Conservation (phyloP, 2,113 vertebrate genomes). For the Tachycineta bicolor region DNA sequence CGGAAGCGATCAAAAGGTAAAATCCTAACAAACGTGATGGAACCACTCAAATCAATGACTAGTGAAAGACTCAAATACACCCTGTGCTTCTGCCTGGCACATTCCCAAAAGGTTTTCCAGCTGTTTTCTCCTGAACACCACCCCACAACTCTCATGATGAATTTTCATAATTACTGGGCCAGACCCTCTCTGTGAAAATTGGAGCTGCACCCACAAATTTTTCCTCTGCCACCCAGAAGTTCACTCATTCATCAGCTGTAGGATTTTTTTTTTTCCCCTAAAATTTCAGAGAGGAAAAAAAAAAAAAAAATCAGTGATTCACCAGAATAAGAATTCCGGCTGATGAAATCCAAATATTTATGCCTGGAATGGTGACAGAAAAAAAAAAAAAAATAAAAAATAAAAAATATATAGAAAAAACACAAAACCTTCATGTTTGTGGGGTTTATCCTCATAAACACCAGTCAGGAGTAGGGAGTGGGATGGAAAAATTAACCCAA, state of each 20-base stretch:
- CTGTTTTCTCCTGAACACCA: neutral
- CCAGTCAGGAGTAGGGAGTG: neutral
- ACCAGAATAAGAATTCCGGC: neutral
- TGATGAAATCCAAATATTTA: neutral
- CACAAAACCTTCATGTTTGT: neutral
- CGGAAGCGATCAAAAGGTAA: neutral
- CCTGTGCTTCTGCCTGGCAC: neutral
- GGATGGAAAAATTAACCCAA: neutral
- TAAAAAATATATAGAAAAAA: neutral
- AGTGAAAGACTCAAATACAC: neutral
- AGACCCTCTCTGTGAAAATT: neutral
- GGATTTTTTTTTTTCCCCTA: neutral
- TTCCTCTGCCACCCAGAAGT: neutral
- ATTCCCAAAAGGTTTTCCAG: neutral
- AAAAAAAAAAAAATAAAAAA: neutral
- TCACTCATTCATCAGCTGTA: neutral
- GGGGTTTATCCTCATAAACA: neutral
- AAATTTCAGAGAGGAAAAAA: neutral
- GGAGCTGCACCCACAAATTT: neutral
- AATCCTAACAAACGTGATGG: neutral
- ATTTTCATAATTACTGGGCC: neutral
- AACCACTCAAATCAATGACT: slow-evolving; percentile 36
- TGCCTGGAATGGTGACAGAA: neutral
- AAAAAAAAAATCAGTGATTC: neutral
- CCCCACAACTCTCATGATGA: rapidly evolving